Base-by-base conservation (phyloP, 2,113 vertebrate species). In the Rhinolophus ferrumequinum region DNA sequence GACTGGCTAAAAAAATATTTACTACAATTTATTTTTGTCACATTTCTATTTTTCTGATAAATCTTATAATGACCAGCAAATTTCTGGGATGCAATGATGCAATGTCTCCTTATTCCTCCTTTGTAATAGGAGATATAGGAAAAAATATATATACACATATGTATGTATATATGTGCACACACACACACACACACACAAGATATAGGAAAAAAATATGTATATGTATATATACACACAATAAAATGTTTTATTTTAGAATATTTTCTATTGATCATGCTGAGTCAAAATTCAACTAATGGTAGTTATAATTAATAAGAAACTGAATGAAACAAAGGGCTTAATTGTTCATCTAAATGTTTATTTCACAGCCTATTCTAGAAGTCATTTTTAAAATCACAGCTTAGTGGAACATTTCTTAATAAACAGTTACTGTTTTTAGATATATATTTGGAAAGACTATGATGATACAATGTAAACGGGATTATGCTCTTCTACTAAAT, bases 261-360 rank as follows among this genome's bases (percentile, higher is more conserved):
- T 50, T 92, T 97, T 92, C 21, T 73, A 84, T 12, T 30, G 50
- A 67, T 18, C 6, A 79, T 89, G 77, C 26, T 82, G 26, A 94
- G 77, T n/a, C 52, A 80, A 92, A 91, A 14, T 38, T 95, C n/a
- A 92, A 56, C 70, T 58, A 83, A 66, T 66, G 6, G 3, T 70
- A 84, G 18, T 26, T 76, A 83, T 93, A 72, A 88, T 62, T 77
- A 88, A 84, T 52, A 41, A 62, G 24, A 69, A n/a, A 77, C 21
- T 44, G 28, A 87, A 60, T 84, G 4, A 4, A 14, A 56, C 30
- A 85, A 76, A 82, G 16, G 8, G 14, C 5, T 0, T 91, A 90
- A 88, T 64, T 90, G 35, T 86, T 94, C 10, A 47, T 72, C 94
- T 90, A 90, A 77, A 82, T 85, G 6, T 93, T 97, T 92, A 91